Evolutionary conservation across 2,888 invertebrate species (phyloP), one percentile per base, ranked within the genome.

Genomic region (Cremastinae sp.): DNA sequence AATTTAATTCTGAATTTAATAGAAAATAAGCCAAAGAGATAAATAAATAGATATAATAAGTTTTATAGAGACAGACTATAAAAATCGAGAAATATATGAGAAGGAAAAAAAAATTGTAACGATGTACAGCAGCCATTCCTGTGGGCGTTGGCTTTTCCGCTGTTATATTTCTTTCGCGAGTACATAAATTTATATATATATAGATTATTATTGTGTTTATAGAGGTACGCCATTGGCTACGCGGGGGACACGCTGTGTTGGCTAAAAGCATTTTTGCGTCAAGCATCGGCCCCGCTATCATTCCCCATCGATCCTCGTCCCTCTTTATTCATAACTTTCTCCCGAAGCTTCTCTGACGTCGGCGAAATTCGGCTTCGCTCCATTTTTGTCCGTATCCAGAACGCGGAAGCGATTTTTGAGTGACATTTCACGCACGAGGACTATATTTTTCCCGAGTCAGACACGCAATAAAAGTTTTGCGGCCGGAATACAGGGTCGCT

Each of bases 241-340:
- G 9, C 28, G 80, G 82, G 80, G 83, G 80, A 81, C 85, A 84
- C 79, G 85, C 85, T 85, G 86, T 81, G 87, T 81, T 79, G 81
- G 84, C 84, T 89, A 89, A 89, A 89, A 89, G 89, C 89, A 88
- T 89, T 89, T 89, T 88, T 88, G 84, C 89, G 89, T 89, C 86
- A 80, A 82, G 83, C 86, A 86, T 87, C 86, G 74, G 65, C 65
- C 71, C 56, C 78, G 82, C 86, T 86, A 88, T 88, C 88, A 88
- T 86, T 80, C 84, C 79, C 80, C 83, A 88, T 87, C 84, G 88
- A 88, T 88, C 85, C 81, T 87, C 84, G 87, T 88, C 87, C 85
- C 81, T 69, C 81, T 85, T 86, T 86, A 86, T 86, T 86, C 86
- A 84, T 84, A 85, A 85, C 85, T 83, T 83, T 79, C 78, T 77